Base-by-base conservation (phyloP, 2,888 invertebrate species). In the Eristalis tenax region DNA sequence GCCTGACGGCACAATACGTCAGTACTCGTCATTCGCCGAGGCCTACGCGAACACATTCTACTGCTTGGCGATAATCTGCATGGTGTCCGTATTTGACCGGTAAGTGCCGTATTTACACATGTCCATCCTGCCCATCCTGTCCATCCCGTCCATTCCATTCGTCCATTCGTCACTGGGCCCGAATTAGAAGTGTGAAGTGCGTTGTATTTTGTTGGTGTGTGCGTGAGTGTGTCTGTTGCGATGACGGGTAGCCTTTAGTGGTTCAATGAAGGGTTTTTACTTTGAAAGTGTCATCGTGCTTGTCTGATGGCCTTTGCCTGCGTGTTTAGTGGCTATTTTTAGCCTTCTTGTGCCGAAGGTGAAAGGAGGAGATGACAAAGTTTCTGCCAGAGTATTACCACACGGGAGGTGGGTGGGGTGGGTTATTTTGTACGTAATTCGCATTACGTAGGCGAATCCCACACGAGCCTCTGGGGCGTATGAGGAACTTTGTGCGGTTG, bases 11-110 rank as follows among this genome's bases (percentile, higher is more conserved):
- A 88, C 91, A 40, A 91, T 92, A 40, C 90, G 90, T 23, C 92
- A 93, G 81, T 93, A 93, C 89, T 91, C 92, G n/a, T 89, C 92
- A 38, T 93, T 93, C 89, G 92, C 93, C 70, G 92, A 92, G 87
- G 91, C 92, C 64, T 93, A 93, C 88, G 89, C 93, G 71, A 93
- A 93, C 78, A 91, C 94, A 59, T 94, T 94, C 90, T 94, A 94
- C 89, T 93, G 94, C 75, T 90, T 94, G 83, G 93, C 94, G 64
- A 93, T 94, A 73, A 91, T 94, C 69, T 94, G 94, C 90, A 91
- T 94, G 85, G 93, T 94, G 71, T 94, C 94, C 38, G 94, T 94
- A 40, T 94, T 94, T 89, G 94, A 94, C 91, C 94, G 94, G 94
- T 94, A 91, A 93, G 93, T 91, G 65, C 6, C 8, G 15, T 26